Conservation (phyloP, 2,888 invertebrate genomes). For the Tridacna gigas region DNA sequence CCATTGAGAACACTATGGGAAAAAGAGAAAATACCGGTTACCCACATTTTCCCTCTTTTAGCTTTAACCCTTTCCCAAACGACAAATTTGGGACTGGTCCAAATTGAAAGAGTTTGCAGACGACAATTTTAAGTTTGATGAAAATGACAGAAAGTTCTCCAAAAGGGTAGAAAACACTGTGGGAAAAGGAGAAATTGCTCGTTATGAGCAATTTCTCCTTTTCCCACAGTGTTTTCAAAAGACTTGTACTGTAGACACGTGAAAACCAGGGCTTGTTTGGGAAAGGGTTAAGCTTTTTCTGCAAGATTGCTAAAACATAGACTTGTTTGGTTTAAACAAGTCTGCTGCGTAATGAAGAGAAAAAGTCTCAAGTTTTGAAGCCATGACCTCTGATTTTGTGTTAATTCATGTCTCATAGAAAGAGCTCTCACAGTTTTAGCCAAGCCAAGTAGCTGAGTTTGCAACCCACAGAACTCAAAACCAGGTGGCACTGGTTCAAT, state of each 20-base stretch:
- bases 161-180: too few species aligned
- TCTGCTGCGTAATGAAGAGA: neutral
- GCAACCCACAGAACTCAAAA: too few species aligned
- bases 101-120: too few species aligned
- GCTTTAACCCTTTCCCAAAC: too few species aligned
- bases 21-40: neutral
- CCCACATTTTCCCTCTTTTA: neutral
- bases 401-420: too few species aligned
- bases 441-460: too few species aligned
- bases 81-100: too few species aligned
- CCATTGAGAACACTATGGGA: neutral
- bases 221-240: slow-evolving; percentile 6
- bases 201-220: neutral
- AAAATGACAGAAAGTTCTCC: too few species aligned
- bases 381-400: too few species aligned
- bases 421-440: too few species aligned
- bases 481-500: too few species aligned
- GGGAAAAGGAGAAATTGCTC: neutral
- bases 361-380: neutral
- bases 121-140: too few species aligned
- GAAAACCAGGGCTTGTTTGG: neutral
- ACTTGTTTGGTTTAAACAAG: neutral
- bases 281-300: neutral
- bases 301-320: neutral
- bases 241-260: neutral